Evolutionary conservation across 2,888 invertebrate genomes (phyloP), one percentile per base, ranked within the genome.

Genomic region (Nomada goodeniana): DNA sequence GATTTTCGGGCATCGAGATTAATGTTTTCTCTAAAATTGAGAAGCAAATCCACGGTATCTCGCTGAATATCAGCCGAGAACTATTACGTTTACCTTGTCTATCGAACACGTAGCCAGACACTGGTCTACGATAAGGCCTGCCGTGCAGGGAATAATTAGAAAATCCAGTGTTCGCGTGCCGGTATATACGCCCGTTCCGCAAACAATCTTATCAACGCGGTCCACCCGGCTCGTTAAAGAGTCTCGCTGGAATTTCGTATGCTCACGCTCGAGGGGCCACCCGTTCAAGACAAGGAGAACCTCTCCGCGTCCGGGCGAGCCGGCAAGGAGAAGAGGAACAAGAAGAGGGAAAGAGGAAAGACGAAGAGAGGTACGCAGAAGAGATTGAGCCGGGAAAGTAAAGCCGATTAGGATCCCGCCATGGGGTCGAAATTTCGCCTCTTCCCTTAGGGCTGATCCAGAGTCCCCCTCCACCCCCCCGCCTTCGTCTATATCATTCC

Each of bases 191-290:
- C 76, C 65, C 82, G 75, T 72, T 67, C 61, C 47, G 88, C 86
- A 86, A 88, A 88, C 85, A 88, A 88, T 86, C 88, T 88, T 88
- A 88, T 88, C 88, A 80, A 82, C 86, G 57, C 63, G 73, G 83
- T 83, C 86, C 88, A 88, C 88, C 83, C 83, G 76, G 77, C 88
- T 89, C 86, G 86, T 89, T 87, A 87, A 86, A 76, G 86, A 84
- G 77, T 78, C 86, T 80, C 86, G 69, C 68, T 77, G 77, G 70
- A 86, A 85, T 86, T 85, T 88, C 86, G 88, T 81, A 85, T 88
- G 85, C 86, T 85, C 86, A 65, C 83, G 85, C 80, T 85, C 76
- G 53, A 53, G 23, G 55, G 53, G 55, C 50, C 29, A 63, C 44
- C 71, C 50, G 42, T 26, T 55, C 50, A n/a, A 55, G 67, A 47